Evolutionary conservation across 1,140 invertebrate genomes (phyloP).

Genomic region (Hylaeus anthracinus): DNA sequence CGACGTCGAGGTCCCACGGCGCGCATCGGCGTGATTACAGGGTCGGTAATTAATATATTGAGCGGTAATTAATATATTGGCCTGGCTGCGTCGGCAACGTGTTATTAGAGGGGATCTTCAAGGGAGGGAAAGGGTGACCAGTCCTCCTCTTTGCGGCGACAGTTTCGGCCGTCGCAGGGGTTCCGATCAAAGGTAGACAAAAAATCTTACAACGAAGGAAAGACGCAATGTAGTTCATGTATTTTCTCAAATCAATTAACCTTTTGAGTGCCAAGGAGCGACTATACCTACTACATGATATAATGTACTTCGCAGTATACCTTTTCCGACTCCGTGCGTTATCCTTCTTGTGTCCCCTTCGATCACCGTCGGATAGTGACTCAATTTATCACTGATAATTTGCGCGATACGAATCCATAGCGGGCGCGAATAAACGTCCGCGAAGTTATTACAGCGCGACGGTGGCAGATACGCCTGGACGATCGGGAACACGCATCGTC

Average conservation of each 20-base stretch:
- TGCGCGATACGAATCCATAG: constrained; percentile 53
- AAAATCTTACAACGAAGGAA: too few species aligned
- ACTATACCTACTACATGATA: too few species aligned
- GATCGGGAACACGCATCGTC: constrained; percentile 43
- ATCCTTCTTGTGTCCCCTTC: not conserved
- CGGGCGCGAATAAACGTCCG: constrained; percentile 53
- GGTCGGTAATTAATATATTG: constrained; percentile 78
- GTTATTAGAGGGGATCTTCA: constrained; percentile 68
- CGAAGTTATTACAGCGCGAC: constrained; percentile 50
- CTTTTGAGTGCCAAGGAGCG: too few species aligned
- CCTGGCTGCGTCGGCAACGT: constrained; percentile 66
- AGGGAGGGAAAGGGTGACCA: not conserved
- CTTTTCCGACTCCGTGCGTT: too few species aligned
- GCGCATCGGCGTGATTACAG: constrained; percentile 70
- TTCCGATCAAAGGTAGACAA: not conserved
- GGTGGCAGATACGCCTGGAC: constrained; percentile 37
- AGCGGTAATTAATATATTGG: constrained; percentile 79
- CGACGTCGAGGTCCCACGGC: constrained; percentile 51
- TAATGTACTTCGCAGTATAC: too few species aligned
- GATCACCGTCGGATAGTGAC: constrained; percentile 1
- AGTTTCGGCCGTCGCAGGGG: constrained; percentile 53
- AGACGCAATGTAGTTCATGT: too few species aligned
- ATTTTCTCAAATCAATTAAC: too few species aligned
- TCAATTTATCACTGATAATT: constrained; percentile 72
- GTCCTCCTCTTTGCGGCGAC: constrained; percentile 60